These are phyloP conservation scores for Scartelaos histophorus DNA, from an alignment of 2,113 vertebrate genomes.

Conservation along the genomic window DNA sequence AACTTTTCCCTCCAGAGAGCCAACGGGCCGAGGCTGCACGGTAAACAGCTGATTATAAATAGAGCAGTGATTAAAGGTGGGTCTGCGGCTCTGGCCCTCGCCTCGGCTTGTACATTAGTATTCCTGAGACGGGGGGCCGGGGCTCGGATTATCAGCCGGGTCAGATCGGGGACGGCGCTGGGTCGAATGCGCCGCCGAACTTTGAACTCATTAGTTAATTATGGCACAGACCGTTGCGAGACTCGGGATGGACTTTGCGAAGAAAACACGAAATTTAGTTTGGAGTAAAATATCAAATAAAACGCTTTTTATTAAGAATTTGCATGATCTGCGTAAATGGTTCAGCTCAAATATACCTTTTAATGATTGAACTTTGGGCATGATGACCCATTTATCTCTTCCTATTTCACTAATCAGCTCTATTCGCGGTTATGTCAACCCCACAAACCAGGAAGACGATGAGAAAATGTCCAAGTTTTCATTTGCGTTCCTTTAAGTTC, in stretches of 20 bases:
- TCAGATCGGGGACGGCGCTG: conserved; percentile 48
- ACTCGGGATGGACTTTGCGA: conserved; percentile 39
- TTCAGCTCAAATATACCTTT: too few species aligned
- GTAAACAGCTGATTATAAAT: conserved; percentile 9
- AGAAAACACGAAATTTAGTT: conserved; percentile 13
- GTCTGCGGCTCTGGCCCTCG: conserved; percentile 20
- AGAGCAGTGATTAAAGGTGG: conserved; percentile 21
- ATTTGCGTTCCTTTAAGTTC: too few species aligned
- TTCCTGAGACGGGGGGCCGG: conserved; percentile 25
- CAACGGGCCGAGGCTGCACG: background rate
- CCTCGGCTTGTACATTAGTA: conserved; percentile 37
- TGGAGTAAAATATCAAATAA: background rate
- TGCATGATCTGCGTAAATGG: background rate
- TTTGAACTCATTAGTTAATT: conserved; percentile 74
- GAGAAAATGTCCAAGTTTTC: too few species aligned
- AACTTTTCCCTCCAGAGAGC: background rate
- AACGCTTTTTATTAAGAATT: background rate
- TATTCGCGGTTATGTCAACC: too few species aligned
- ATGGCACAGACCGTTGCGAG: conserved; percentile 42
- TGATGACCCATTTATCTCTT: too few species aligned
- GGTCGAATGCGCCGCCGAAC: conserved; percentile 52
- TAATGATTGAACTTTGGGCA: too few species aligned
- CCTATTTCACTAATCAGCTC: too few species aligned
- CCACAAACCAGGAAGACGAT: too few species aligned
- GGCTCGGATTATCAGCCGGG: conserved; percentile 55